Base-by-base conservation (phyloP, 2,797 vertebrate species). In the Hafferia zeledoni region DNA sequence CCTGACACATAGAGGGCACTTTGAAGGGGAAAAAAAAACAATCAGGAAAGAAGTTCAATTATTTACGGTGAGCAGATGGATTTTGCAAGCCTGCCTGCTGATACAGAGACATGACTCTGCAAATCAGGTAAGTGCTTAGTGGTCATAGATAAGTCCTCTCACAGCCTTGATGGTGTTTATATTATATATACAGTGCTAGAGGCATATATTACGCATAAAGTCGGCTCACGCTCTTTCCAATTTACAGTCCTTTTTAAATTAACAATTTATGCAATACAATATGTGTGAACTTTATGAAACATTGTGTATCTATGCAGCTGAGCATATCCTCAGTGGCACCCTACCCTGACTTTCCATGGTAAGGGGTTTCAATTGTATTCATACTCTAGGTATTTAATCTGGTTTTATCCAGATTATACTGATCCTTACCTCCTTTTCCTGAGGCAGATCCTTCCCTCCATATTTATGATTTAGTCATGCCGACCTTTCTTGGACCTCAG, bases 401-500 rank as follows among this genome's bases (percentile, higher is more conserved):
- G 43, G 43, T 67, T 82, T 95, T 80, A 60, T 64, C 53, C 23
- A 33, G n/a, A 31, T 59, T 53, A 24, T 60, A 25, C 39, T 83
- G 64, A 67, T 15, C 46, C 6, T 65, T 91, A 17, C 17, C 18
- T 90, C 52, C 3, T 60, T 90, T 72, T 90, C 77, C 70, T 86
- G 57, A 83, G 82, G 24, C 44, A 77, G 30, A 47, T 77, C 41
- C 41, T 84, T 95, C 2, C 0, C 39, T 86, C 79, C 3, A 5
- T 78, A 33, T 81, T 63, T 64, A 46, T 61, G 22, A 71, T 46
- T 85, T 85, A 50, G 22, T 82, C 33, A n/a, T 83, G 39, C 78
- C 50, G 61, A 85, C 39, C n/a, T 89, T 90, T 90, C 56, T 91
- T 94, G 82, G 82, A 92, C 39, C 49, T 83, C 56, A 50, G 10